Conservation (phyloP, 2,113 vertebrate species). For the Gracilinanus agilis region DNA sequence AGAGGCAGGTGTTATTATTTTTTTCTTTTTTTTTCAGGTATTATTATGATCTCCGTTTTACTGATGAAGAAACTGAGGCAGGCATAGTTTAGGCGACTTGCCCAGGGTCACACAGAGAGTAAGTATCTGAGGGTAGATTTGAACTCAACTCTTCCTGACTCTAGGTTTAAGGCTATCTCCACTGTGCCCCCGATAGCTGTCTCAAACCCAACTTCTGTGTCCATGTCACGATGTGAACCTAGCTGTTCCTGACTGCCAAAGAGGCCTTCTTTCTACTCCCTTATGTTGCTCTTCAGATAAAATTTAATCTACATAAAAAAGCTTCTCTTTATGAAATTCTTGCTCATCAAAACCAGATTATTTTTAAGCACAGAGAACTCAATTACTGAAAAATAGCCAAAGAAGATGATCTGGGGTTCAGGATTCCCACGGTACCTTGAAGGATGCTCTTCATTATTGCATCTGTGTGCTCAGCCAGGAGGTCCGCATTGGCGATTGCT, state of each 20-base stretch:
- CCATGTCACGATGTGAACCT: neutral
- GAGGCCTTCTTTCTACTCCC: neutral
- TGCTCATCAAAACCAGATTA: neutral
- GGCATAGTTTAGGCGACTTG: neutral
- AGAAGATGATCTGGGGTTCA: slow-evolving; percentile 58
- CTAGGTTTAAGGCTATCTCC: neutral
- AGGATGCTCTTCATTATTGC: slow-evolving; percentile 91
- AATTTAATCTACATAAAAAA: neutral
- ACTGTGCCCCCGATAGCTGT: neutral
- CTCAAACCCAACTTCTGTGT: neutral
- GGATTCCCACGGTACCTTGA: slow-evolving; percentile 87
- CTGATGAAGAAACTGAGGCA: neutral
- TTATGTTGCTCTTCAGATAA: neutral
- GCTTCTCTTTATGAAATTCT: neutral
- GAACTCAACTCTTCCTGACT: neutral
- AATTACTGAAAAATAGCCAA: neutral
- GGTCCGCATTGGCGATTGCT: slow-evolving; percentile 91
- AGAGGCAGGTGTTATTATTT: neutral
- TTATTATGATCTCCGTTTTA: neutral
- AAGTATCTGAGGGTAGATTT: neutral
- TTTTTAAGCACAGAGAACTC: neutral
- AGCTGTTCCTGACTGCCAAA: neutral
- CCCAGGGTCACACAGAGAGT: neutral
- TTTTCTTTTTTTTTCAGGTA: neutral
- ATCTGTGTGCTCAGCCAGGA: slow-evolving; percentile 93